Conservation (phyloP, 2,113 vertebrate species). For the Parus major region DNA sequence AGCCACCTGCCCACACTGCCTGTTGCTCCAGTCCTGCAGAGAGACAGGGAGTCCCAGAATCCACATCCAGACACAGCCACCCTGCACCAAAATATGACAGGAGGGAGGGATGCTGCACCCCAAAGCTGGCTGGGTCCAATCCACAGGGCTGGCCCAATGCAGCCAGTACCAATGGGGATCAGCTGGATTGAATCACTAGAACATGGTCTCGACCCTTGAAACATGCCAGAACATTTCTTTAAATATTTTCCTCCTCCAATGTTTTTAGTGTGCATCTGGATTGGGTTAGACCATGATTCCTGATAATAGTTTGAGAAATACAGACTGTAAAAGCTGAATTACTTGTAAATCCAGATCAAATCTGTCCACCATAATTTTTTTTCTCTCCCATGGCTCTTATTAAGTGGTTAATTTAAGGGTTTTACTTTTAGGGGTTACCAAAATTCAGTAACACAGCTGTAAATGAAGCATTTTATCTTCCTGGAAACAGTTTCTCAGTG, state of each 20-base stretch:
- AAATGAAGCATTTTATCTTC: not conserved
- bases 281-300: not conserved
- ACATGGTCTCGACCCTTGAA: rapidly evolving
- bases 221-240: rapidly evolving
- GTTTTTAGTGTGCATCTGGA: not conserved
- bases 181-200: not conserved
- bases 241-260: rapidly evolving
- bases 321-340: not conserved
- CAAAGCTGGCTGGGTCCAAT: rapidly evolving
- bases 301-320: not conserved
- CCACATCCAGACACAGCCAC: rapidly evolving
- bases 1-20: not conserved
- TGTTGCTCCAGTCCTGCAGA: not conserved
- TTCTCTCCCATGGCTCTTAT: not conserved
- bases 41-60: not conserved
- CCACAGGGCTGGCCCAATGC: not conserved
- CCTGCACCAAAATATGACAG: rapidly evolving
- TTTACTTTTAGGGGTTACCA: not conserved
- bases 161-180: rapidly evolving
- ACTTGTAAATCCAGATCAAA: conserved; percentile 14
- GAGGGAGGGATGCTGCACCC: rapidly evolving
- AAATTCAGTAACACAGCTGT: not conserved
- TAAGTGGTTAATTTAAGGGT: not conserved
- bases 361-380: not conserved
- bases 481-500: not conserved